phyloP scores from a whole-genome alignment of 2,797 vertebrate species.

The Gallinago solitaria region DNA sequence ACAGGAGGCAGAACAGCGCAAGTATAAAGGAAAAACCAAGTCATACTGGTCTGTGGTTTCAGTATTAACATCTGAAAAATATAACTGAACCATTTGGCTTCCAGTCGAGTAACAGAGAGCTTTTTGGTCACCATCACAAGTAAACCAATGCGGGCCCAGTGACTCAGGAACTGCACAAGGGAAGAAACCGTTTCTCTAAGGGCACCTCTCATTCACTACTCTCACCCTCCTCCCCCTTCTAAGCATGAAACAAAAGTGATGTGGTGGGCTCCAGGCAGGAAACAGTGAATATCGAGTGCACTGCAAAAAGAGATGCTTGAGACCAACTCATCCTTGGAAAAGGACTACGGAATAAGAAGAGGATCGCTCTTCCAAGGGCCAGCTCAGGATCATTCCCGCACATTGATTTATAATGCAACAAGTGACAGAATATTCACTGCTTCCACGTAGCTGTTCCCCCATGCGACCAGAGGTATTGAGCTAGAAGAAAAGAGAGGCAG shows the following conservation, averaged over 20 bases:
- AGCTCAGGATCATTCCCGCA: not conserved
- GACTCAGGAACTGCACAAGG: not conserved
- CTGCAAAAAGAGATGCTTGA: not conserved
- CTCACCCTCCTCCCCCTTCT: not conserved
- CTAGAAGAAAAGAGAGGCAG: not conserved
- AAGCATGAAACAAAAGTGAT: not conserved
- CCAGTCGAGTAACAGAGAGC: not conserved
- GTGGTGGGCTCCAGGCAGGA: not conserved
- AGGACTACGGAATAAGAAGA: not conserved
- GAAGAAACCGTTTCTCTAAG: not conserved
- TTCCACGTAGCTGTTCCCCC: not conserved
- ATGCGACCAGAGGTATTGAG: not conserved
- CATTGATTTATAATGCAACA: not conserved
- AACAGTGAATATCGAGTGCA: not conserved
- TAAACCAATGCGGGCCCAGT: not conserved
- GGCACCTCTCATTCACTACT: not conserved
- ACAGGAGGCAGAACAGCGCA: not conserved
- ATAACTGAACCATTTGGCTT: constrained; percentile 9
- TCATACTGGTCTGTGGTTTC: not conserved
- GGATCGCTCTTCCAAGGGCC: not conserved
- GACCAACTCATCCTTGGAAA: not conserved
- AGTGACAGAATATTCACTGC: not conserved
- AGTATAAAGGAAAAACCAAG: constrained; percentile 23
- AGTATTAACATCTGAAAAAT: constrained; percentile 23
- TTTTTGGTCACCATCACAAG: not conserved